These are phyloP conservation scores for Malurus splendens DNA, from an alignment of 2,797 vertebrate species.

Conservation along the genomic window DNA sequence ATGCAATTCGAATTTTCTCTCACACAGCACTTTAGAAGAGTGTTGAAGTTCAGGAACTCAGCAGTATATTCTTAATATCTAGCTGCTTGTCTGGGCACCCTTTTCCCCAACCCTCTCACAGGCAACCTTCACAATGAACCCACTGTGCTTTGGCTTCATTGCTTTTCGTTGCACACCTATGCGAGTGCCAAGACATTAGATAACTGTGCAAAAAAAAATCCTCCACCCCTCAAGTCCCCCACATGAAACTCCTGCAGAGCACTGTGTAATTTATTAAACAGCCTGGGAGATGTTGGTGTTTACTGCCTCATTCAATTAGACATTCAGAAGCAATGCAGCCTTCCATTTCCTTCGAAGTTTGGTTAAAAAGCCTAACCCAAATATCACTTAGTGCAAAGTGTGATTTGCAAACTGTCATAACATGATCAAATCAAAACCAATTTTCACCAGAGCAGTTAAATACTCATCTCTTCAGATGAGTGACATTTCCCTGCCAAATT, in stretches of 20 bases:
- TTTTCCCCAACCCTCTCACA: background rate
- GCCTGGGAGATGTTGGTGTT: constrained; percentile 38
- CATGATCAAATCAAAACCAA: constrained; percentile 56
- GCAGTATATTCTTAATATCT: background rate
- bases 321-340: background rate
- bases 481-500: constrained; percentile 49
- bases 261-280: constrained; percentile 5
- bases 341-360: constrained; percentile 17
- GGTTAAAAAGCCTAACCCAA: constrained; percentile 48
- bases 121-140: constrained; percentile 28
- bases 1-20: background rate
- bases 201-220: constrained; percentile 5
- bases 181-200: background rate
- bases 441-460: constrained; percentile 60
- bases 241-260: background rate
- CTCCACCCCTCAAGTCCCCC: background rate
- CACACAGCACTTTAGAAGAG: background rate
- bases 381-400: constrained; percentile 47
- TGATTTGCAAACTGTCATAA: constrained; percentile 61
- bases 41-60: background rate
- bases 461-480: constrained; percentile 29
- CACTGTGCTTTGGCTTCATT: constrained; percentile 18
- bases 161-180: constrained; percentile 42
- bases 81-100: background rate
- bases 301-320: background rate